Conservation (phyloP, 2,113 vertebrate genomes). For the Microcebus griseorufus region DNA sequence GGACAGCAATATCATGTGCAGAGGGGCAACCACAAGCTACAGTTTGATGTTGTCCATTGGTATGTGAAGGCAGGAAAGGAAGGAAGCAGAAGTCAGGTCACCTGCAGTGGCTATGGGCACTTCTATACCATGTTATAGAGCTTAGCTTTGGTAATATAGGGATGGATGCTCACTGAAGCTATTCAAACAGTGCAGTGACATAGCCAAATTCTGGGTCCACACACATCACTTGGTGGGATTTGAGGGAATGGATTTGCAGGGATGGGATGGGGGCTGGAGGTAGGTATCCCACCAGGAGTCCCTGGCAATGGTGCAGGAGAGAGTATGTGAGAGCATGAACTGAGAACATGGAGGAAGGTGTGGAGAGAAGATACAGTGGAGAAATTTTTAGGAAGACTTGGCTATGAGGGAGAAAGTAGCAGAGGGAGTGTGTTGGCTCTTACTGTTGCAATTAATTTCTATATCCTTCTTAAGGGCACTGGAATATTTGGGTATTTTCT, state of each 20-base stretch:
- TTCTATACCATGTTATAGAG: neutral
- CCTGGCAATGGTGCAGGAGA: neutral
- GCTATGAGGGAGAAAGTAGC: neutral
- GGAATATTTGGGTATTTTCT: neutral
- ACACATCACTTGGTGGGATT: neutral
- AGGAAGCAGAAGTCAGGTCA: neutral
- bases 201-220: neutral
- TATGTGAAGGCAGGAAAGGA: neutral
- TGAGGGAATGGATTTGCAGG: neutral
- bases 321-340: neutral
- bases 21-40: neutral
- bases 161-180: neutral
- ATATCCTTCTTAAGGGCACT: neutral
- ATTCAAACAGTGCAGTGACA: neutral
- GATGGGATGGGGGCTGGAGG: neutral
- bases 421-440: neutral
- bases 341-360: neutral
- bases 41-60: neutral
- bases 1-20: neutral
- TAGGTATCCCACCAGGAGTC: neutral
- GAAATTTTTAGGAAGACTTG: neutral
- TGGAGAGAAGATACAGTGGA: neutral
- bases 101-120: neutral
- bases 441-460: neutral
- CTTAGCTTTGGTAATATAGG: neutral